Evolutionary conservation across 2,888 invertebrate species (phyloP), one percentile per base, ranked within the genome.

Genomic region (Coecobrya sp.): DNA sequence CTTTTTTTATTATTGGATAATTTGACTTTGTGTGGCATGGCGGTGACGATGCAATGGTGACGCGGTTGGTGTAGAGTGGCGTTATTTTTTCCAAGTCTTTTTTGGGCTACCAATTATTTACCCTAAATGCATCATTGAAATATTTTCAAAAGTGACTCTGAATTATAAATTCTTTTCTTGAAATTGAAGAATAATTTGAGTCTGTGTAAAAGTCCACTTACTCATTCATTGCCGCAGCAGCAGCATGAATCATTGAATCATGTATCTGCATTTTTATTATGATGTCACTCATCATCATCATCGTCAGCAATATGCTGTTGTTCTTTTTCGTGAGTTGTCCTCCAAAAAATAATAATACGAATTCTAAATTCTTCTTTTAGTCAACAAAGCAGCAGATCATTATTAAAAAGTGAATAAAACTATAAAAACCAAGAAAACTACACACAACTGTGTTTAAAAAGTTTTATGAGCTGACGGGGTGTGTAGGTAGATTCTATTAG

Each of bases 361-460:
- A 5, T 45, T 5, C 52, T 55, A 86, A 82, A 90, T 90, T 90
- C 79, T 19, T 62, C 84, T 73, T 73, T 73, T 36, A 45, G 73
- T 27, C 70, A 79, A 90, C 86, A 90, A 90, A 86, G 30, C 65
- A 49, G 73, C 19, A 73, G 86, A 90, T 90, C 90, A 90, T 90
- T 86, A 90, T 73, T 73, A 73, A 73, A 73, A 73, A 73, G 73
- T 42, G 19, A 79, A 79, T 52, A 79, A 76, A 73, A 73, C 73
- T 73, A 73, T 73, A 30, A 70, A 70, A 70, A 70, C 68, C 68
- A 70, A 70, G 73, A 73, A 73, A 73, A 73, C 73, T 42, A 73
- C 45, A 19, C 5, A 11, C 19, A 27, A 25, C 36, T 19, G n/a
- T 19, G 36, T n/a, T 45, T 42, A n/a, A 73, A 73, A 73, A 42